Evolutionary conservation across 2,113 vertebrate genomes (phyloP), one percentile per base, ranked within the genome.

Genomic region (Podarcis raffonei): DNA sequence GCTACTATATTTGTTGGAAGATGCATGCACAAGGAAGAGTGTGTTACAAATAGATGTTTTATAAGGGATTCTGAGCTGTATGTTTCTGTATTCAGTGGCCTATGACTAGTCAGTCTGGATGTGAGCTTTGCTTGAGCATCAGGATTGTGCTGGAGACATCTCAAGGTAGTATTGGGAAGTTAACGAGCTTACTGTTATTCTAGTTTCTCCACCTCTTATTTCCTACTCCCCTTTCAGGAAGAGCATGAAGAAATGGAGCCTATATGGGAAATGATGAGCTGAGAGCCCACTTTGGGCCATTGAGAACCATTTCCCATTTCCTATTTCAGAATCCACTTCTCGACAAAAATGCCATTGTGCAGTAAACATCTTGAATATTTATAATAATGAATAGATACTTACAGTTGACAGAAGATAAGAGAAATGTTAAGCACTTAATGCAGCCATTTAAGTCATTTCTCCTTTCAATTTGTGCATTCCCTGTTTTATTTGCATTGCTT

Each of bases 301-400:
- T 84, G 42, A 9, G 8, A 74, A 11, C 16, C 30, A 27, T 57
- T 84, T 86, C 53, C 37, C 85, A 78, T 42, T 48, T 66, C 16
- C 35, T 85, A 79, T 80, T 93, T 89, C 89, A 83, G 84, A 91
- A 57, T 90, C 93, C 86, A 81, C 68, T 1, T 4, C 9, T 71
- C 71, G 81, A 9, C 2, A 89, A 85, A 85, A 92, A 4, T 75
- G 87, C 84, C 30, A 89, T 13, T 2, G 0, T 83, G 84, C 13
- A 1, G 16, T 83, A n/a, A 27, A 59, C 22, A 71, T 35, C 48
- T 1, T 78, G 32, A 81, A 79, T 9, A 81, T 92, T 93, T 88
- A 35, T 83, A 65, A 4, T n/a, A 86, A 4, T 86, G 89, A 48
- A 83, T 77, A 83, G 69, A 48, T 75, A 59, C 37, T 78, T 87